These are phyloP conservation scores for Champsocephalus gunnari DNA, from an alignment of 2,797 vertebrate genomes.

Conservation along the genomic window DNA sequence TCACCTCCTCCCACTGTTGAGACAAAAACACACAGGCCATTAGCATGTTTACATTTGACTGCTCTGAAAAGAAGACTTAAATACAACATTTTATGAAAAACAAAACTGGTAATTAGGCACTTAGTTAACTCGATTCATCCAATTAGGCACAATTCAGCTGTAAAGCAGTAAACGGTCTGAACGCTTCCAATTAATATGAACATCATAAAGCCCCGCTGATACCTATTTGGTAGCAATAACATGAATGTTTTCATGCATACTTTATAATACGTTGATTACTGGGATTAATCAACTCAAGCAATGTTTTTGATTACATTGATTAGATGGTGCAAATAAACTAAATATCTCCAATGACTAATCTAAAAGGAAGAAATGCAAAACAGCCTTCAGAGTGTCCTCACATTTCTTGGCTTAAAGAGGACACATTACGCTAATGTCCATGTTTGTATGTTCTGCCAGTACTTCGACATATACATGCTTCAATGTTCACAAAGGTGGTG, in stretches of 20 bases:
- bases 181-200: slow-evolving; percentile 49
- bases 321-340: slow-evolving; percentile 43
- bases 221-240: slow-evolving; percentile 32
- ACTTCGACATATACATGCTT: no score
- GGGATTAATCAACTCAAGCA: slow-evolving; percentile 45
- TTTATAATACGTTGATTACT: slow-evolving; percentile 51
- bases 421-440: no score
- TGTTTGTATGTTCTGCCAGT: no score
- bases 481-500: no score
- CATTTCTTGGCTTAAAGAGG: no score
- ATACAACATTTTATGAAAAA: neutral
- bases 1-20: slow-evolving; percentile 98
- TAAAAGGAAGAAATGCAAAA: slow-evolving; percentile 35
- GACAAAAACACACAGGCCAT: slow-evolving; percentile 53
- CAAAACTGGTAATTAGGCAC: slow-evolving; percentile 17
- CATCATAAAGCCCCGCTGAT: slow-evolving; percentile 14
- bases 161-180: slow-evolving; percentile 36
- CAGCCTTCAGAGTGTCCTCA: slow-evolving; percentile 4
- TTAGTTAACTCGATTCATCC: slow-evolving; percentile 32
- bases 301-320: slow-evolving; percentile 63
- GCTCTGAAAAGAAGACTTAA: neutral
- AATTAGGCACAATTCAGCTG: slow-evolving; percentile 52
- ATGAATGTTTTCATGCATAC: slow-evolving; percentile 44
- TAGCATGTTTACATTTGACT: slow-evolving; percentile 1
- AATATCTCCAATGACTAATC: slow-evolving; percentile 40